phyloP scores from a whole-genome alignment of 2,113 vertebrate species.

The Phaetusa simplex region DNA sequence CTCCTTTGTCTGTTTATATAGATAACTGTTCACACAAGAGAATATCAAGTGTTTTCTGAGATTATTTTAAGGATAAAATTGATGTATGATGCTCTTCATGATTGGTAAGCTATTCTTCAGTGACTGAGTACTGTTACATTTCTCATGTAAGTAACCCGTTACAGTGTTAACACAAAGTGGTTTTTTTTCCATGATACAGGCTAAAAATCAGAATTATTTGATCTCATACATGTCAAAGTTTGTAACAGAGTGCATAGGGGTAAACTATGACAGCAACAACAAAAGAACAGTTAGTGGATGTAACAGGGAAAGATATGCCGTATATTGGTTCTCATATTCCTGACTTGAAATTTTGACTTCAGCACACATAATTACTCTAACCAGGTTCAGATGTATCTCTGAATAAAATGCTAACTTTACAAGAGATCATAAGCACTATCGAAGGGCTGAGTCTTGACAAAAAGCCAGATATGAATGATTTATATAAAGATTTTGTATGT shows the following conservation, averaged over 20 bases:
- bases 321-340: neutral
- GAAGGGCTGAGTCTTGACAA: neutral
- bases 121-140: neutral
- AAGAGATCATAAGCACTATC: neutral
- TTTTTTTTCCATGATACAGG: fast-evolving
- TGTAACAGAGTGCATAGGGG: neutral
- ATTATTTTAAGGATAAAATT: neutral
- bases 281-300: neutral
- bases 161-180: neutral
- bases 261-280: neutral
- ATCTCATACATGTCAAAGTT: neutral
- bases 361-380: neutral
- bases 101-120: neutral
- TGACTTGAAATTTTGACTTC: neutral
- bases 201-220: neutral
- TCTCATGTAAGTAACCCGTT: neutral
- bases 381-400: neutral
- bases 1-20: neutral
- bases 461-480: neutral
- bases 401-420: neutral
- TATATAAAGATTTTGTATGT: neutral
- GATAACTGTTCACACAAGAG: neutral
- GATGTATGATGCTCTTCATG: neutral
- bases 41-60: neutral
- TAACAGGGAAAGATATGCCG: neutral